Evolutionary conservation across 92 coral and sea anemone genomes (phyloP), one percentile per base, ranked within the genome.

Genomic region (Galaxea fascicularis): DNA sequence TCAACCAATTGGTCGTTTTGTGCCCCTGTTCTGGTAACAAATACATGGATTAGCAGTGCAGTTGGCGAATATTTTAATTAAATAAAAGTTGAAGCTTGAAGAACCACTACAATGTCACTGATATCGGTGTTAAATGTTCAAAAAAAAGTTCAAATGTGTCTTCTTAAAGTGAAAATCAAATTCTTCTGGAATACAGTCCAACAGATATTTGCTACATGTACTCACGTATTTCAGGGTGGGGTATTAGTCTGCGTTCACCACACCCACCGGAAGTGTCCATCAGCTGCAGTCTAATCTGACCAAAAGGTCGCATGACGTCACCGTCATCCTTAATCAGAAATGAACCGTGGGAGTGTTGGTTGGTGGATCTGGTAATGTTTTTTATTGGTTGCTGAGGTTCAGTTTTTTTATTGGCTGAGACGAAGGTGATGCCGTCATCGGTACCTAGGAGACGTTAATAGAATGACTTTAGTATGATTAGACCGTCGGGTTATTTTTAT

Each of bases 401-500:
- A 26, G 98, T 86, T 77, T 76, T 49, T 25, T 85, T 82, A 75
- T 96, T 96, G 21, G 88, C 86, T 17, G 98, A 93, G 27, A 58
- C 80, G 85, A 96, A 96, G 28, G 89, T 96, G 26, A 94, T 87
- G 14, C 99, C 99, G 65, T 93, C 95, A 83, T 96, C 99, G 44
- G 99, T 96, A 25, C 99, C 99, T 96, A 57, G 12, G 76, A 39
- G 0, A 45, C 12, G 39, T 29, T 47, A 28, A 35, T 35, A 35
- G 6, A 35, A n/a, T n/a, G n/a, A n/a, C n/a, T n/a, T n/a, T n/a
- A n/a, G n/a, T n/a, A n/a, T n/a, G n/a, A n/a, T n/a, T n/a, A n/a
- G n/a, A n/a, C n/a, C n/a, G n/a, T n/a, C n/a, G n/a, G n/a, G n/a
- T n/a, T n/a, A n/a, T n/a, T n/a, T n/a, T n/a, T n/a, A n/a, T n/a